These are phyloP conservation scores for Agrenia bidenticulata DNA, from an alignment of 2,888 invertebrate species.

Conservation along the genomic window DNA sequence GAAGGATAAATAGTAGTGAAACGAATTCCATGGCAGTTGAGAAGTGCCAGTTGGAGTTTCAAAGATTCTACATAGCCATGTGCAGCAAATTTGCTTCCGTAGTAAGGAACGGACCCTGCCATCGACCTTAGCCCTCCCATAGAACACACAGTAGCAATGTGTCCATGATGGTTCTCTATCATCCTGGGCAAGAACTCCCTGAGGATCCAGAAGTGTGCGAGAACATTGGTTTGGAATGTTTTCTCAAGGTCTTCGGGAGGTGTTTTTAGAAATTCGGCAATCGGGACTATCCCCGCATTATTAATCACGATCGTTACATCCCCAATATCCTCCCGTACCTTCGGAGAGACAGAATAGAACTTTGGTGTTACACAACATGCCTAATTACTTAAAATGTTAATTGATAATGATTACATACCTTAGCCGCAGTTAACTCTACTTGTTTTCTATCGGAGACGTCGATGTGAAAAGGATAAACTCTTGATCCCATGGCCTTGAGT, in stretches of 20 bases:
- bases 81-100: slow-evolving; percentile 4
- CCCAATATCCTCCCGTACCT: slow-evolving; percentile 13
- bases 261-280: slow-evolving; percentile 9
- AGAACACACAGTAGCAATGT: slow-evolving; percentile 15
- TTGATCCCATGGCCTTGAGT: not conserved
- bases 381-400: not conserved
- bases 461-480: slow-evolving; percentile 9
- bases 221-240: slow-evolving; percentile 16
- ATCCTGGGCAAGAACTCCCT: slow-evolving; percentile 14
- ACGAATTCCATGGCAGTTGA: slow-evolving; percentile 11
- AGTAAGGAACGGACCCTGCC: slow-evolving; percentile 13
- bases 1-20: slow-evolving; percentile 15
- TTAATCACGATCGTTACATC: slow-evolving; percentile 17
- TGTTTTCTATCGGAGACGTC: slow-evolving; percentile 7
- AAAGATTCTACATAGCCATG: slow-evolving; percentile 17
- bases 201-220: slow-evolving; percentile 16
- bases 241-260: slow-evolving; percentile 9
- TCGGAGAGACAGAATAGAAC: too few relatives aligned
- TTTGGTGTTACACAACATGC: not conserved
- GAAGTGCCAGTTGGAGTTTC: slow-evolving; percentile 5
- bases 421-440: slow-evolving; percentile 2
- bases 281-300: slow-evolving; percentile 15
- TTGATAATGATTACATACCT: slow-evolving; percentile 3
- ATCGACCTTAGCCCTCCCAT: slow-evolving; percentile 1
- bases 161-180: slow-evolving; percentile 19